Percentiles rank a stretch among this genome's conserved stretches.
Conservation (phyloP, 1,140 invertebrate genomes). For the Heliconius eleuchia region DNA sequence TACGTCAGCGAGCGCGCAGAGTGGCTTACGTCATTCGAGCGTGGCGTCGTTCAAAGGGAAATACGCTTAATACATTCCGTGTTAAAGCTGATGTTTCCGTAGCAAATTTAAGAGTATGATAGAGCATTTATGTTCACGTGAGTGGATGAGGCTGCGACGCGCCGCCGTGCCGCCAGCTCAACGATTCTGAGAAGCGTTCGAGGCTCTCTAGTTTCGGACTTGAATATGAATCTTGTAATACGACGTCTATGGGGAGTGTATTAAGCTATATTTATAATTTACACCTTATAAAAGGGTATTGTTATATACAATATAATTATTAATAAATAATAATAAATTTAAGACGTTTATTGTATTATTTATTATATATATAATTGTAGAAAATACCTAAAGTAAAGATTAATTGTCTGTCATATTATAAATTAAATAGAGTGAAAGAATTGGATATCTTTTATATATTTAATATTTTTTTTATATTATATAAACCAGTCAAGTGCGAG, state of each 20-base stretch:
- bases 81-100: constrained; percentile 51
- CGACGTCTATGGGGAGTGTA: constrained; percentile 43
- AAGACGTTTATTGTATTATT: no score
- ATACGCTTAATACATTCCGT: constrained; percentile 49
- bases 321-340: not conserved
- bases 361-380: no score
- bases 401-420: no score
- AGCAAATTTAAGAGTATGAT: constrained; percentile 62
- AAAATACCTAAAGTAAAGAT: no score
- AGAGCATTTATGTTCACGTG: constrained; percentile 80
- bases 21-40: constrained; percentile 79
- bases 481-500: no score
- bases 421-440: no score
- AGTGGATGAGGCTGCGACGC: constrained; percentile 79
- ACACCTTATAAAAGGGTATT: not conserved
- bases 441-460: no score
- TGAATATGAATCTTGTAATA: constrained; percentile 77
- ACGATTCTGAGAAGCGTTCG: constrained; percentile 78
- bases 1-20: constrained; percentile 78
- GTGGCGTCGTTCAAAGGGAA: constrained; percentile 52
- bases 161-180: constrained; percentile 73
- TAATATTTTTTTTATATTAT: no score
- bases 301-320: not conserved
- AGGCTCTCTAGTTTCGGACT: constrained; percentile 78
- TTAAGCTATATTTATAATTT: constrained; percentile 23